These are phyloP conservation scores for Drosophila monieri DNA, from an alignment of 2,888 invertebrate species.

Conservation along the genomic window DNA sequence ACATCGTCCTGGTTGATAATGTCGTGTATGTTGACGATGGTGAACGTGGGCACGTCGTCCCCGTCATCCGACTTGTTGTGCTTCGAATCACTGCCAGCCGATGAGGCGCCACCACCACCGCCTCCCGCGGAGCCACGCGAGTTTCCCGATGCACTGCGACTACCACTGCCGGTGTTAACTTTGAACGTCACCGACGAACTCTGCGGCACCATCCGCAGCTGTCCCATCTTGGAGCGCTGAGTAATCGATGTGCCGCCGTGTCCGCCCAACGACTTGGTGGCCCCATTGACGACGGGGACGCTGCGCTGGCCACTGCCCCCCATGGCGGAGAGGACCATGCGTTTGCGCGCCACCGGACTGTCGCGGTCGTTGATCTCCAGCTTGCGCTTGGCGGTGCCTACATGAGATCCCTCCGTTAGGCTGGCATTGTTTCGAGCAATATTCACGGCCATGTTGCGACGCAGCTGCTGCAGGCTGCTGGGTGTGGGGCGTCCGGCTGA, in stretches of 20 bases:
- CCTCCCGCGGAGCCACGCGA: not conserved
- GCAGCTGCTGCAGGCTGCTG: slow-evolving; percentile 68
- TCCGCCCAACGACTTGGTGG: slow-evolving; percentile 14
- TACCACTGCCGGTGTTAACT: slow-evolving; percentile 3
- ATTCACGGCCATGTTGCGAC: slow-evolving; percentile 62
- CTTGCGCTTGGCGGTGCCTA: slow-evolving; percentile 55
- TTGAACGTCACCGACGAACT: slow-evolving; percentile 8
- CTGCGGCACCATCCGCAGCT: slow-evolving; percentile 12
- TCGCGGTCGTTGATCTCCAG: slow-evolving; percentile 53
- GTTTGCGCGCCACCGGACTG: slow-evolving; percentile 59
- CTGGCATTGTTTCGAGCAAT: slow-evolving; percentile 41
- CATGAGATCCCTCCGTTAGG: slow-evolving; percentile 20
- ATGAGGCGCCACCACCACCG: not conserved
- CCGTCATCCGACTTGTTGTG: slow-evolving; percentile 1
- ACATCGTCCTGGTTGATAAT: slow-evolving; percentile 83
- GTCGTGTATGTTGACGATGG: slow-evolving; percentile 83
- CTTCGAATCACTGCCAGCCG: slow-evolving; percentile 6
- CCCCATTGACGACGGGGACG: slow-evolving; percentile 53
- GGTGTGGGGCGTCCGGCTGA: slow-evolving; percentile 24
- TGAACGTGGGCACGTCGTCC: slow-evolving; percentile 84
- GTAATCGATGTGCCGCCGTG: slow-evolving; percentile 6
- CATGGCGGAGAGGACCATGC: slow-evolving; percentile 33
- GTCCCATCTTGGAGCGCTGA: slow-evolving; percentile 7
- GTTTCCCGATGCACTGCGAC: not conserved
- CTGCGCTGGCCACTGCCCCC: slow-evolving; percentile 11